A percentile compares a stretch with the other conserved stretches of the same genome.
Evolutionary conservation across 2,888 invertebrate genomes (phyloP).

Genomic region (Drosophila rellima): DNA sequence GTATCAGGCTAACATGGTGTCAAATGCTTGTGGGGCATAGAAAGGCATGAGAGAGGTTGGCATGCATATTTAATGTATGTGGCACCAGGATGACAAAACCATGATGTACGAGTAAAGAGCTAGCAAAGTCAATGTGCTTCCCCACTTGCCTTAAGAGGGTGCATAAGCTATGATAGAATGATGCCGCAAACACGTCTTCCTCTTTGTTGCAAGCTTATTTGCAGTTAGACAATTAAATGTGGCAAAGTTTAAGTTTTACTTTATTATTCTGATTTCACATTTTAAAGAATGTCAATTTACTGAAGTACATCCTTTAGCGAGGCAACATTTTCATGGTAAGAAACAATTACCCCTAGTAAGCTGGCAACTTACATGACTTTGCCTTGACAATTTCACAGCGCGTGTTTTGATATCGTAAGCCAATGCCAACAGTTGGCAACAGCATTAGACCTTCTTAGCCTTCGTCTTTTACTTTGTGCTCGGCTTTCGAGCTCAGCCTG

Average conservation of each 20-base stretch:
- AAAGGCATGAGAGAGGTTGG: neutral
- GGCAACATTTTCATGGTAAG: slow-evolving; percentile 10
- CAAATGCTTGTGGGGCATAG: slow-evolving; percentile 12
- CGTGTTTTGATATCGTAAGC: slow-evolving; percentile 39
- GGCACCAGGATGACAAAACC: slow-evolving; percentile 36
- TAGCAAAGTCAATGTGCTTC: slow-evolving; percentile 37
- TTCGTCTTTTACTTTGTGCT: slow-evolving; percentile 2
- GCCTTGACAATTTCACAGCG: slow-evolving; percentile 1
- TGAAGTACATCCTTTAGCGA: neutral
- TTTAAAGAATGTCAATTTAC: neutral
- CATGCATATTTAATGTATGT: slow-evolving; percentile 56
- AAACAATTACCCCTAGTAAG: slow-evolving; percentile 11
- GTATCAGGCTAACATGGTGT: slow-evolving; percentile 6
- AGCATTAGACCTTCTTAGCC: slow-evolving; percentile 10
- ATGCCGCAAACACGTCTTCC: neutral
- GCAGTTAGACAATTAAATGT: neutral
- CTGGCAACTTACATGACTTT: slow-evolving; percentile 22
- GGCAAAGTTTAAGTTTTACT: neutral
- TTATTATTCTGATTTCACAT: neutral
- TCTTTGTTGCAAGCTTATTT: neutral
- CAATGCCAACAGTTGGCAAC: slow-evolving; percentile 31
- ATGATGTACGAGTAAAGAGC: slow-evolving; percentile 12
- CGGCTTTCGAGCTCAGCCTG: slow-evolving; percentile 12
- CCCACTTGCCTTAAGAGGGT: slow-evolving; percentile 36
- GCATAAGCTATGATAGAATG: slow-evolving; percentile 25